A percentile compares a stretch with the other conserved stretches of the same genome.
Conservation (phyloP, 2,797 vertebrate genomes). For the Mareca strepera region DNA sequence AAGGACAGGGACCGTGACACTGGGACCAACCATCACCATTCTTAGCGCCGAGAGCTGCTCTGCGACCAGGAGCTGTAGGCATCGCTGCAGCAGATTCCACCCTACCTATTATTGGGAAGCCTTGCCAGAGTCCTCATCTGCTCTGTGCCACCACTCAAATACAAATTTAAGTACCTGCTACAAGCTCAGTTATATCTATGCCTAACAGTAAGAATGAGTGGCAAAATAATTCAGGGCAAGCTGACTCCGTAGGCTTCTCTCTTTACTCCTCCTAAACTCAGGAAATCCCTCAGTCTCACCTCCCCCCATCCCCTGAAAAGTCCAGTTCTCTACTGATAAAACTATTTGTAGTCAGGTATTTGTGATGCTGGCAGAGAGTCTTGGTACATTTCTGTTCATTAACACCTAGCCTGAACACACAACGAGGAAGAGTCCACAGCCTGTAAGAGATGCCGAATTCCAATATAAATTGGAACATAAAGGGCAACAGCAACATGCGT, state of each 20-base stretch:
- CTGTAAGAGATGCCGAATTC: not conserved
- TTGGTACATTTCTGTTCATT: not conserved
- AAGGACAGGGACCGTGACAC: not conserved
- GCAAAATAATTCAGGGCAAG: not conserved
- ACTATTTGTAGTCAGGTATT: not conserved
- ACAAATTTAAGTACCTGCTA: not conserved
- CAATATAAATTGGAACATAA: too few species aligned
- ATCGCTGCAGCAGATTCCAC: not conserved
- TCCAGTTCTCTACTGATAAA: not conserved
- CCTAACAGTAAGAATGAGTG: not conserved
- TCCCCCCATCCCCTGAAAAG: rapidly evolving
- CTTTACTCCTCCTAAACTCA: not conserved
- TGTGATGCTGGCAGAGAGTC: not conserved
- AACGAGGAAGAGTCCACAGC: not conserved
- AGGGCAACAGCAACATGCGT: not conserved
- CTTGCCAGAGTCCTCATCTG: not conserved
- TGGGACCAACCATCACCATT: not conserved
- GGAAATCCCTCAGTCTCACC: not conserved
- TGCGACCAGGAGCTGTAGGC: not conserved
- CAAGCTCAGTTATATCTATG: not conserved
- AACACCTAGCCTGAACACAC: not conserved
- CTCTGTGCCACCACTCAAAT: not conserved
- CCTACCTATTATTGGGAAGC: not conserved
- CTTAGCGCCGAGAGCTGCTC: not conserved
- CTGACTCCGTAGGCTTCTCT: not conserved